phyloP scores from a whole-genome alignment of 2,888 invertebrate species.

The Neoscelio sp. region DNA sequence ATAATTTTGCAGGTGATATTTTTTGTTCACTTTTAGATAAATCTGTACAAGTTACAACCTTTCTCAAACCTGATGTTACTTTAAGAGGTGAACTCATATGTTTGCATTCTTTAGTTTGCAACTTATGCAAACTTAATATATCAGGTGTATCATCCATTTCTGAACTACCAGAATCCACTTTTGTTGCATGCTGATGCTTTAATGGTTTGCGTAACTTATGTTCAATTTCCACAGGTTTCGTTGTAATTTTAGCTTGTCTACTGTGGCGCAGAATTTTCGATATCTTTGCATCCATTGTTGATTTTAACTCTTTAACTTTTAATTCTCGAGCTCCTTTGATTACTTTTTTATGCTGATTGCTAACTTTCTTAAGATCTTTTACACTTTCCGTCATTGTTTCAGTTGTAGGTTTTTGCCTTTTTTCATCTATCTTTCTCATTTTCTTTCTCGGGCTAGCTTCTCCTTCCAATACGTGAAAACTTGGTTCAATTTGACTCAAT shows the following conservation, averaged over 20 bases:
- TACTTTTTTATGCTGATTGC: conserved; percentile 39
- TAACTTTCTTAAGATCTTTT: conserved; percentile 60
- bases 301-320: conserved; percentile 67
- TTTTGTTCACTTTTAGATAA: conserved; percentile 29
- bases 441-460: conserved; percentile 77
- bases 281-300: conserved; percentile 57
- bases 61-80: conserved; percentile 17
- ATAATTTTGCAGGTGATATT: conserved; percentile 31
- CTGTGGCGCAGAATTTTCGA: conserved; percentile 52
- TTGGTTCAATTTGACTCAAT: conserved; percentile 74
- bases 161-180: conserved; percentile 76
- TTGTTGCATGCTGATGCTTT: conserved; percentile 72
- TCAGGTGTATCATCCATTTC: conserved; percentile 75
- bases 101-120: conserved; percentile 30
- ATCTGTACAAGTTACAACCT: conserved; percentile 37
- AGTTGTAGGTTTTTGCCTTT: conserved; percentile 64
- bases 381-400: conserved; percentile 53
- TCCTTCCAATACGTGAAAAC: conserved; percentile 78
- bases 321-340: conserved; percentile 40
- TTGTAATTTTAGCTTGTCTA: conserved; percentile 58
- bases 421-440: conserved; percentile 75
- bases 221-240: conserved; percentile 44
- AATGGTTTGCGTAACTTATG: conserved; percentile 57
- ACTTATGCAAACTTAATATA: conserved; percentile 37
- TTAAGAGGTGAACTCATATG: conserved; percentile 31